Conservation (phyloP, 2,113 vertebrate species). For the Sturnus vulgaris region DNA sequence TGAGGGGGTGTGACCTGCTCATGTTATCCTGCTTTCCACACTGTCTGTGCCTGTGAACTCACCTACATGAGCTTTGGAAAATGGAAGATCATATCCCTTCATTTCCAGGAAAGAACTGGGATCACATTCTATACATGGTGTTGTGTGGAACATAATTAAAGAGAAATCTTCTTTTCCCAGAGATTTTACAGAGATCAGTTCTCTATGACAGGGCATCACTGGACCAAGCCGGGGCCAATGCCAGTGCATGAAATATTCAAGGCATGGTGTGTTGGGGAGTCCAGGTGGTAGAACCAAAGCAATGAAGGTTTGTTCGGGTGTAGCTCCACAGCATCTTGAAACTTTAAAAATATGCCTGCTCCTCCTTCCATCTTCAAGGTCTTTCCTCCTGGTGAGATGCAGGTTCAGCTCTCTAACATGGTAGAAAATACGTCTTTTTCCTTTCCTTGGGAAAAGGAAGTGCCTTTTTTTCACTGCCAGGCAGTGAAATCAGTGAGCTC, state of each 20-base stretch:
- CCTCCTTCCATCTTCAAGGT: neutral
- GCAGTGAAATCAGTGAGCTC: neutral
- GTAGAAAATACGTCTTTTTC: neutral
- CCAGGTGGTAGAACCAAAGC: neutral
- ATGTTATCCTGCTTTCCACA: neutral
- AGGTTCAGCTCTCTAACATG: neutral
- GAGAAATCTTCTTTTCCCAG: neutral
- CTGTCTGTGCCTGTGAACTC: neutral
- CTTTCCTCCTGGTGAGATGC: neutral
- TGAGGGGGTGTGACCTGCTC: neutral
- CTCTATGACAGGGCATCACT: neutral
- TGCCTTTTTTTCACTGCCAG: neutral
- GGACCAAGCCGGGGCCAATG: neutral
- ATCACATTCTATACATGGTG: rapidly evolving
- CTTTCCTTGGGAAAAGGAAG: neutral
- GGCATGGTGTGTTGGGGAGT: neutral
- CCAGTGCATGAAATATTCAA: rapidly evolving
- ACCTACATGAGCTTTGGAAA: neutral
- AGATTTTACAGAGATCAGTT: neutral
- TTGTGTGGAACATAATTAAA: neutral
- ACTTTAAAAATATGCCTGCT: neutral
- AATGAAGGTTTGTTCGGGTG: neutral
- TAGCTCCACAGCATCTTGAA: neutral
- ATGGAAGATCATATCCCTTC: neutral
- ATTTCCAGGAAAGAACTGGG: neutral